phyloP scores from a whole-genome alignment of 2,113 vertebrate species.

The Xenotilapia leptura region DNA sequence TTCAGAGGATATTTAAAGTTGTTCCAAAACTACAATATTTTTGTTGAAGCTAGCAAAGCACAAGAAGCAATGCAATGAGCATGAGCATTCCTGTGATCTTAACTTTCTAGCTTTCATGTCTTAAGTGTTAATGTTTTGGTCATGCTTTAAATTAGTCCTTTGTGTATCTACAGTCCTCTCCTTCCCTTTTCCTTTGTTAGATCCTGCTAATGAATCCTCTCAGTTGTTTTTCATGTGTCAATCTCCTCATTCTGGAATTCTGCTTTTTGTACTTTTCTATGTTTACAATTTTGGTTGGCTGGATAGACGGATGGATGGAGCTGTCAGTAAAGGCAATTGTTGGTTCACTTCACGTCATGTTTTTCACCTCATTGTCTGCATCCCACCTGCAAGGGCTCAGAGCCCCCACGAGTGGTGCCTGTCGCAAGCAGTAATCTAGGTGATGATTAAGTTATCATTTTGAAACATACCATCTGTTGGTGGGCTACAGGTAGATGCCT shows the following conservation, averaged over 20 bases:
- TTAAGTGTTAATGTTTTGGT: not conserved
- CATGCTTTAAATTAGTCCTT: not conserved
- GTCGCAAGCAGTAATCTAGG: not conserved
- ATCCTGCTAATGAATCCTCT: not conserved
- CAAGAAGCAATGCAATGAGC: not conserved
- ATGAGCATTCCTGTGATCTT: not conserved
- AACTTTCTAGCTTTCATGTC: not conserved
- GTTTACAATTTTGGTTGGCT: not conserved
- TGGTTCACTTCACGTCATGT: not conserved
- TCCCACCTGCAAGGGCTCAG: not conserved
- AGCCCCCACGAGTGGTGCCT: not conserved
- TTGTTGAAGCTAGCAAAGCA: not conserved
- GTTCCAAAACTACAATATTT: not conserved
- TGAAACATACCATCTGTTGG: not conserved
- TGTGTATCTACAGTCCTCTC: not conserved
- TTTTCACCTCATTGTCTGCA: not conserved
- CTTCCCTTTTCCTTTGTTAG: not conserved
- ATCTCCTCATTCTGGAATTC: not conserved
- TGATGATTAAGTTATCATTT: not conserved
- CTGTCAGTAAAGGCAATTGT: not conserved
- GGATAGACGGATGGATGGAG: not conserved
- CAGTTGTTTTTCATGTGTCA: not conserved
- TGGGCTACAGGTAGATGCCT: not conserved
- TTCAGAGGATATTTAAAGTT: not conserved
- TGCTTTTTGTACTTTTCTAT: not conserved